Conservation (phyloP, 2,888 invertebrate species). For the Philhelius pedissequus region DNA sequence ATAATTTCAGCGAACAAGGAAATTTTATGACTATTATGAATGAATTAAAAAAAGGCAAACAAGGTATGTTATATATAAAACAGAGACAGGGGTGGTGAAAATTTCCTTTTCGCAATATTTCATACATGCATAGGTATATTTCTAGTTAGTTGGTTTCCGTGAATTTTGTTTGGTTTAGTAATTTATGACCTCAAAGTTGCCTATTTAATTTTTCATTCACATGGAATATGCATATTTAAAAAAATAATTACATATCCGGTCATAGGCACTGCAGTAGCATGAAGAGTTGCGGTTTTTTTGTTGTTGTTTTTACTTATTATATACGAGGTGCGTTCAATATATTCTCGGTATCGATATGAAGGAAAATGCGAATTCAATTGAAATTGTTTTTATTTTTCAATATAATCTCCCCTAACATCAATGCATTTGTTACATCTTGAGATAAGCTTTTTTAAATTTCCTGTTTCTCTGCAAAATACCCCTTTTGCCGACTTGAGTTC, state of each 20-base stretch:
- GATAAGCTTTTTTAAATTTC: too few relatives aligned
- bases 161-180: background rate
- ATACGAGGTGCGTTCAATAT: too few relatives aligned
- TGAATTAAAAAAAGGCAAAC: background rate
- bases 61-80: background rate
- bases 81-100: background rate
- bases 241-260: background rate
- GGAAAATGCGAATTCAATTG: too few relatives aligned
- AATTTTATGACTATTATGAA: background rate
- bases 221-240: background rate
- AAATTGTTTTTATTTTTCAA: too few relatives aligned
- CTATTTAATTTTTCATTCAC: background rate
- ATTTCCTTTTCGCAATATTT: background rate
- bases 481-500: too few relatives aligned
- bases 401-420: too few relatives aligned
- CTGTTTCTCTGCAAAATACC: too few relatives aligned
- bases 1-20: background rate
- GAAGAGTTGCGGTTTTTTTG: background rate
- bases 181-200: background rate
- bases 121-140: background rate
- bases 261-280: background rate
- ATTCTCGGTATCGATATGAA: too few relatives aligned
- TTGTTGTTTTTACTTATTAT: background rate
- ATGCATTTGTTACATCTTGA: too few relatives aligned
- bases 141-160: background rate